Percentiles rank a stretch among this genome's conserved stretches.
Conservation (phyloP, 2,797 vertebrate species). For the Sparus aurata region DNA sequence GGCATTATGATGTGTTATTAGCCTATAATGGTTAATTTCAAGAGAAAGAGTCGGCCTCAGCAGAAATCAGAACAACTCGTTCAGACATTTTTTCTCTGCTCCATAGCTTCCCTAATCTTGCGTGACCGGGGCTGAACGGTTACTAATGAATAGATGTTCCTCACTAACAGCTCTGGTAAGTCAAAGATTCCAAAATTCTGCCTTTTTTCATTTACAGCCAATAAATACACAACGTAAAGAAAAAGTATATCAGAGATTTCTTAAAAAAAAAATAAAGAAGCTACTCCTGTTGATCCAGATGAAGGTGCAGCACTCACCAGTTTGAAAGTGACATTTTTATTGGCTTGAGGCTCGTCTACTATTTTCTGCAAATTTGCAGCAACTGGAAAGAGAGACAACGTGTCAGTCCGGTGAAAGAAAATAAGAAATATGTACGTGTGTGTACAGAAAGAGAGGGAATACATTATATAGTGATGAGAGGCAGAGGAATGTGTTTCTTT, state of each 20-base stretch:
- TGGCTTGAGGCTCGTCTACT: slow-evolving; percentile 95
- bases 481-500: neutral
- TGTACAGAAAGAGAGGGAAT: neutral
- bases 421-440: neutral
- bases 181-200: neutral
- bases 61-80: neutral
- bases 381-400: slow-evolving; percentile 86
- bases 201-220: neutral
- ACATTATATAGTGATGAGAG: neutral
- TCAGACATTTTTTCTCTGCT: too few species aligned
- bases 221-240: neutral
- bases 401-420: slow-evolving; percentile 27
- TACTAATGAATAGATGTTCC: neutral
- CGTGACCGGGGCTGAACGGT: neutral
- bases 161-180: neutral
- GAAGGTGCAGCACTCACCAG: slow-evolving; percentile 88
- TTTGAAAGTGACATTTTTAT: slow-evolving; percentile 98
- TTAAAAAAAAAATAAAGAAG: neutral
- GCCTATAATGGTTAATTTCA: too few species aligned
- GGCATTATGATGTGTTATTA: too few species aligned
- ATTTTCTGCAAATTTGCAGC: slow-evolving; percentile 99
- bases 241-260: neutral
- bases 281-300: neutral
- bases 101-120: neutral
- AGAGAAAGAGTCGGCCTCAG: too few species aligned